Evolutionary conservation across 2,888 invertebrate genomes (phyloP).

Genomic region (Leptothorax acervorum): DNA sequence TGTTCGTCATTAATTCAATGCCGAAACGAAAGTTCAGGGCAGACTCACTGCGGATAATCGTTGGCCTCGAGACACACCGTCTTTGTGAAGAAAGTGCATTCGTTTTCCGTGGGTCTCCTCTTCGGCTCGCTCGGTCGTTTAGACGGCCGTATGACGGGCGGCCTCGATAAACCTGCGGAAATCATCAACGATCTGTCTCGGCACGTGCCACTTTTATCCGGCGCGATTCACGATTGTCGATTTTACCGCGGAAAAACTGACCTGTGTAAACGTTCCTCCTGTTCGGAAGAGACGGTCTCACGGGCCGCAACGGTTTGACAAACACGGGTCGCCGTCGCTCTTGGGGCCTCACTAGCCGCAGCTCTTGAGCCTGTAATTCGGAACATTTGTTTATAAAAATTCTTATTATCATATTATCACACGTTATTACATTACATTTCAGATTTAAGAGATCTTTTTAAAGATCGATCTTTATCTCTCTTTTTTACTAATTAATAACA

Average conservation of each 20-base stretch:
- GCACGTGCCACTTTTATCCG: background rate
- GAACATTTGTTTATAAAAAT: background rate
- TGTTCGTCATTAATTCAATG: constrained; percentile 54
- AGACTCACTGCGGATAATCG: constrained; percentile 92
- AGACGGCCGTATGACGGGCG: constrained; percentile 74
- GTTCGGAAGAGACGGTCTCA: constrained; percentile 75
- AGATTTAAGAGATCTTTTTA: background rate
- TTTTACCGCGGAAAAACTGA: constrained; percentile 58
- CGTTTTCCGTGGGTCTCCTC: constrained; percentile 81
- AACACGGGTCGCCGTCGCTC: constrained; percentile 77
- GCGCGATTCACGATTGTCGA: background rate
- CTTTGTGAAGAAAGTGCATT: constrained; percentile 90
- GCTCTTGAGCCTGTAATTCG: constrained; percentile 81
- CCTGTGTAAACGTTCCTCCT: constrained; percentile 82
- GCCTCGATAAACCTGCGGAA: constrained; percentile 57
- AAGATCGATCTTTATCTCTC: background rate
- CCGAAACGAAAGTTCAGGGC: constrained; percentile 48
- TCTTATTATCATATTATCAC: background rate
- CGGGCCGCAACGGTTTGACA: constrained; percentile 66
- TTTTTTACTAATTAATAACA: background rate
- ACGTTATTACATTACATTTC: background rate
- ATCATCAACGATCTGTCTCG: constrained; percentile 8
- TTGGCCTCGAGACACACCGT: constrained; percentile 90
- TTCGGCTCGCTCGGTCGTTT: constrained; percentile 80
- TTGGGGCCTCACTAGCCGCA: constrained; percentile 77